Evolutionary conservation across 2,888 invertebrate species (phyloP), one percentile per base, ranked within the genome.

Genomic region (Acanthacorydalis orientalis): DNA sequence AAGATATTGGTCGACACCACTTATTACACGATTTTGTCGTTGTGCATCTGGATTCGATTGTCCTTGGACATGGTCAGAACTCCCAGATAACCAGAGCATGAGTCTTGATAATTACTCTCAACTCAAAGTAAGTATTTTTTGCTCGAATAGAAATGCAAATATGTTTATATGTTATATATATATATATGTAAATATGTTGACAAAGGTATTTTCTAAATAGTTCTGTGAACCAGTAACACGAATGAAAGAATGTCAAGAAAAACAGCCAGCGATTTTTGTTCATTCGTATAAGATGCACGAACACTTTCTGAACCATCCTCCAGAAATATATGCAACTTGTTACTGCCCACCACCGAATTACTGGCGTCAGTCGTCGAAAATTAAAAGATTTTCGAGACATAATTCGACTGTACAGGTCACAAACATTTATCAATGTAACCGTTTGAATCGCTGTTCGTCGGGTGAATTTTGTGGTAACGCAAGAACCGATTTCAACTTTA

Each of bases 391-490:
- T 53, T 56, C 65, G 55, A 34, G 57, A 11, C 50, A 57, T 33
- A 56, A 62, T 33, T 55, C 49, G 53, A 59, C 56, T 49, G 63
- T 57, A 12, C 59, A 61, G 41, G 56, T 55, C 1, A 51, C 46
- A 12, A 53, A 55, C 45, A 53, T 51, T 1, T 77, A 73, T 51
- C 64, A 63, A 51, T 77, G 77, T 53, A 58, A 64, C 4, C 62
- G 73, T 55, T 60, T 77, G 50, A 65, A 65, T 7, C 59, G 65
- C 35, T 80, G 80, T 55, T 64, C 66, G 14, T 60, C 65, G 0
- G 64, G 65, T 1, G 76, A 79, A 35, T 73, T 73, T 55, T 81
- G 80, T 56, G 80, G 80, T 1, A 67, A 74, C 50, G 70, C 79
- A 8, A 68, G 72, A 54, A 60, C 65, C n/a, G 75, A 78, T 53